phyloP scores from a whole-genome alignment of 1,140 invertebrate species.

The Vanessa tameamea region DNA sequence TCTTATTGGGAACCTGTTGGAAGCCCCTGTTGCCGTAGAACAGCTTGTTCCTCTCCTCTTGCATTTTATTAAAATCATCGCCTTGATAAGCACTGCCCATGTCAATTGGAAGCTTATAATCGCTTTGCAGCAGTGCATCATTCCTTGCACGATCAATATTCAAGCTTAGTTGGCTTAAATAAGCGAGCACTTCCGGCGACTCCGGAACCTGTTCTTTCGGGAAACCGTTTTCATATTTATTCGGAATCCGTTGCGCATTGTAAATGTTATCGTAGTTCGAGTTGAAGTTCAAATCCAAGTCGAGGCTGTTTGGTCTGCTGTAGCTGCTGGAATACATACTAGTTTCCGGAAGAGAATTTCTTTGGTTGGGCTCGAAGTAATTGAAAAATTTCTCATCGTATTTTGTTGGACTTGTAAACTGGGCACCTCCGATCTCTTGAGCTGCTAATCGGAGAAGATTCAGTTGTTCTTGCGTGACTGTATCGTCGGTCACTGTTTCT shows the following conservation, averaged over 20 bases:
- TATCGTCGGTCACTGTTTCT: constrained; percentile 57
- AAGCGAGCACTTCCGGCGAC: constrained; percentile 56
- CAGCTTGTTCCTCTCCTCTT: constrained; percentile 65
- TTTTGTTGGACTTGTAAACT: constrained; percentile 66
- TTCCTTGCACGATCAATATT: constrained; percentile 55
- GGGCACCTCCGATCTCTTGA: constrained; percentile 74
- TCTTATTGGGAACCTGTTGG: constrained; percentile 51
- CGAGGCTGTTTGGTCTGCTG: constrained; percentile 68
- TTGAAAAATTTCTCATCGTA: constrained; percentile 70
- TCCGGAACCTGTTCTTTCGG: constrained; percentile 62
- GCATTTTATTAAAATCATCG: constrained; percentile 60
- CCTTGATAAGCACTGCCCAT: constrained; percentile 57
- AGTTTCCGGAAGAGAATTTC: constrained; percentile 68
- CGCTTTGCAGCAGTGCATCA: constrained; percentile 47
- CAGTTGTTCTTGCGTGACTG: constrained; percentile 69
- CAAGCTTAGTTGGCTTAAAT: constrained; percentile 64
- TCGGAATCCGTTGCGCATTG: constrained; percentile 56
- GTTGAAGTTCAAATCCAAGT: constrained; percentile 64
- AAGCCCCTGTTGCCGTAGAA: constrained; percentile 61
- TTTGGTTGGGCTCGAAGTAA: constrained; percentile 75
- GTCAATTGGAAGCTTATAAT: constrained; percentile 63
- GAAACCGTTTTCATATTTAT: constrained; percentile 58
- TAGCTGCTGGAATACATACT: constrained; percentile 63
- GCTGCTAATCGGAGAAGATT: constrained; percentile 74
- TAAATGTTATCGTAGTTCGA: constrained; percentile 53